Conservation (phyloP, 2,888 invertebrate species). For the Nemapogon koenigi region DNA sequence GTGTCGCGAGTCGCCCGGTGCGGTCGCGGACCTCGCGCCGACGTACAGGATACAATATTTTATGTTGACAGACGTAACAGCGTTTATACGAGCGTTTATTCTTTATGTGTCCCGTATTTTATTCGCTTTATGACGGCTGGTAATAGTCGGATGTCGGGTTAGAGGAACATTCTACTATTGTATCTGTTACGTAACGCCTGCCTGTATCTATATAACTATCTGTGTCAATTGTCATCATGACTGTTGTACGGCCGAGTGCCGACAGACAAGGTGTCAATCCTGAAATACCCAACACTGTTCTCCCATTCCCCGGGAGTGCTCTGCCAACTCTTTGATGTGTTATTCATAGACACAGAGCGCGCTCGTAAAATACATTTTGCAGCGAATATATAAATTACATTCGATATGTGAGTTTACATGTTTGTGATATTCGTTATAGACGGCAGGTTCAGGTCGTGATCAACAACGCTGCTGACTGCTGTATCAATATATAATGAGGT, state of each 20-base stretch:
- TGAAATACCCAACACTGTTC: slow-evolving; percentile 3
- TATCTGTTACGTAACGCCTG: no score
- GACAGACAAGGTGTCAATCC: slow-evolving; percentile 4
- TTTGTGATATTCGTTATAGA: neutral
- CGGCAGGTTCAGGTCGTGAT: neutral
- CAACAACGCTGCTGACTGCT: no score
- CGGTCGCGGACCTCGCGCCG: slow-evolving; percentile 2
- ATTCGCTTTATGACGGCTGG: slow-evolving; percentile 62
- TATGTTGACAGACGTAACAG: slow-evolving; percentile 64
- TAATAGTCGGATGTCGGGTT: slow-evolving; percentile 59
- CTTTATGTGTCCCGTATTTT: slow-evolving; percentile 62
- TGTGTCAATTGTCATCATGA: no score
- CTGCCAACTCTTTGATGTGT: slow-evolving; percentile 9
- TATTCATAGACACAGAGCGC: slow-evolving; percentile 3
- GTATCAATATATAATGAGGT: slow-evolving; percentile 36
- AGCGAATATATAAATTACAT: neutral
- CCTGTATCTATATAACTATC: no score
- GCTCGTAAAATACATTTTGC: slow-evolving; percentile 7
- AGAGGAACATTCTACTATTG: slow-evolving; percentile 19
- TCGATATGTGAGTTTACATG: neutral
- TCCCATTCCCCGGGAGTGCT: slow-evolving; percentile 2
- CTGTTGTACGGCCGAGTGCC: no score
- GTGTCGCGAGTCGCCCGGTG: neutral
- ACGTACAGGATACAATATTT: slow-evolving; percentile 59
- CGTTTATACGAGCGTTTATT: slow-evolving; percentile 63